phyloP scores from a whole-genome alignment of 2,888 invertebrate genomes.

The Idaea aversata region DNA sequence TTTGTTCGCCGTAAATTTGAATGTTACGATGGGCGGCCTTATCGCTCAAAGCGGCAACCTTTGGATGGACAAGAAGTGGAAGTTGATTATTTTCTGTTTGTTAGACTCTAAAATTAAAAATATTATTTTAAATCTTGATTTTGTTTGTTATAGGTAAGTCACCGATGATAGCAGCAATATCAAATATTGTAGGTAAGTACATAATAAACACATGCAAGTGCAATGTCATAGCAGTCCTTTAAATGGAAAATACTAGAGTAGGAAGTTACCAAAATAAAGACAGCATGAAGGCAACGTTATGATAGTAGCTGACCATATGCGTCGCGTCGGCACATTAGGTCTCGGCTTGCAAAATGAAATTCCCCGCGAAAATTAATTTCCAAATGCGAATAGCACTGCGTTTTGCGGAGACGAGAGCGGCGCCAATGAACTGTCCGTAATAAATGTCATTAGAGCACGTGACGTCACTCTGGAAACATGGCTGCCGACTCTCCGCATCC shows the following conservation, averaged over 20 bases:
- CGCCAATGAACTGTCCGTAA: slow-evolving; percentile 70
- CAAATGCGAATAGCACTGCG: slow-evolving; percentile 53
- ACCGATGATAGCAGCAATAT: neutral
- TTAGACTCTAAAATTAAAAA: slow-evolving; percentile 6
- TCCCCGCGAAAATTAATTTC: slow-evolving; percentile 63
- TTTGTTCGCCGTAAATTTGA: too few relatives aligned
- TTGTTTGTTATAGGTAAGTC: slow-evolving; percentile 40
- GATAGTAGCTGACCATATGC: slow-evolving; percentile 24
- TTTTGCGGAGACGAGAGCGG: slow-evolving; percentile 53
- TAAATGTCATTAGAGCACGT: slow-evolving; percentile 72
- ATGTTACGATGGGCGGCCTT: too few relatives aligned
- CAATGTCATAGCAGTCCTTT: slow-evolving; percentile 9
- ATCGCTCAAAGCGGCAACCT: too few relatives aligned
- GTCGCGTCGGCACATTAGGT: slow-evolving; percentile 13
- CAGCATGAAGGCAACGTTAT: slow-evolving; percentile 12
- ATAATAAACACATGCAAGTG: neutral
- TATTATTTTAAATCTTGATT: slow-evolving; percentile 17
- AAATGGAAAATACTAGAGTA: slow-evolving; percentile 13
- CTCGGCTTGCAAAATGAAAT: slow-evolving; percentile 42
- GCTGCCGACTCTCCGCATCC: slow-evolving; percentile 63
- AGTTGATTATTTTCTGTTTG: too few relatives aligned
- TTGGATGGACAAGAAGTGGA: too few relatives aligned
- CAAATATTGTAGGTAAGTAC: neutral
- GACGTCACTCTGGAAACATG: slow-evolving; percentile 65
- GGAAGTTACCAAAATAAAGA: slow-evolving; percentile 24